phyloP scores from a whole-genome alignment of 2,888 invertebrate species.

The Tetrapedia diversipes region DNA sequence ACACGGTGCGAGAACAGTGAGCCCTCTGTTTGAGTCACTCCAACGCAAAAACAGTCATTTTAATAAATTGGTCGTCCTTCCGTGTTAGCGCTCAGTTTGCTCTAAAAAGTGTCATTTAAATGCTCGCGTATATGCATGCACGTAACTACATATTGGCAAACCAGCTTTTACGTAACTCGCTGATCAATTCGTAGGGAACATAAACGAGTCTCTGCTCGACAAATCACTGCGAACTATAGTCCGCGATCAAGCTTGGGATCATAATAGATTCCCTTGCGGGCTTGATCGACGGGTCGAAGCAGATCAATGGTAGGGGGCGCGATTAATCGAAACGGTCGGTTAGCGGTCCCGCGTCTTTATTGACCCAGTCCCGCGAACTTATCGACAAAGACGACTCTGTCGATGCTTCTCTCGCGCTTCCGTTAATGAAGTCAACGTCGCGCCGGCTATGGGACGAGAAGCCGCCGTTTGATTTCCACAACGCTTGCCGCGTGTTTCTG shows the following conservation, averaged over 20 bases:
- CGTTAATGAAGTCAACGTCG: slow-evolving; percentile 71
- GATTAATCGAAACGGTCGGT: slow-evolving; percentile 59
- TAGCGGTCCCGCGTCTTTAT: slow-evolving; percentile 60
- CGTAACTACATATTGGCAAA: slow-evolving; percentile 4
- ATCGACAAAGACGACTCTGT: slow-evolving; percentile 66
- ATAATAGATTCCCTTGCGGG: slow-evolving; percentile 7
- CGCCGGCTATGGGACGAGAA: slow-evolving; percentile 45
- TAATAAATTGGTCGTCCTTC: slow-evolving; percentile 47
- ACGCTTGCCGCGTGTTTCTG: slow-evolving; percentile 35
- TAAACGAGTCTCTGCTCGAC: slow-evolving; percentile 20
- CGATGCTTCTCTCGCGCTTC: slow-evolving; percentile 56
- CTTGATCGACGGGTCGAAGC: slow-evolving; percentile 27
- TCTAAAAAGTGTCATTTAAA: slow-evolving; percentile 34
- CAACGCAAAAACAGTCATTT: slow-evolving; percentile 21
- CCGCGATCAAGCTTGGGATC: slow-evolving; percentile 8
- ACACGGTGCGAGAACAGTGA: not conserved
- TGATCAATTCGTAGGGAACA: slow-evolving; percentile 29
- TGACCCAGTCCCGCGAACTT: slow-evolving; percentile 70
- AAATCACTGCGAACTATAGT: slow-evolving; percentile 14
- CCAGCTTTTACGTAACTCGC: slow-evolving; percentile 16
- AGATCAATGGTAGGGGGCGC: slow-evolving; percentile 31
- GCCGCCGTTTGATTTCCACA: slow-evolving; percentile 55
- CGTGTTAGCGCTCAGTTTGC: slow-evolving; percentile 9
- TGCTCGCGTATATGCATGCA: slow-evolving; percentile 6
- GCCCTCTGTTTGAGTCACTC: slow-evolving; percentile 7